Evolutionary conservation across 2,888 invertebrate genomes (phyloP).

Genomic region (Galeruca laticollis): DNA sequence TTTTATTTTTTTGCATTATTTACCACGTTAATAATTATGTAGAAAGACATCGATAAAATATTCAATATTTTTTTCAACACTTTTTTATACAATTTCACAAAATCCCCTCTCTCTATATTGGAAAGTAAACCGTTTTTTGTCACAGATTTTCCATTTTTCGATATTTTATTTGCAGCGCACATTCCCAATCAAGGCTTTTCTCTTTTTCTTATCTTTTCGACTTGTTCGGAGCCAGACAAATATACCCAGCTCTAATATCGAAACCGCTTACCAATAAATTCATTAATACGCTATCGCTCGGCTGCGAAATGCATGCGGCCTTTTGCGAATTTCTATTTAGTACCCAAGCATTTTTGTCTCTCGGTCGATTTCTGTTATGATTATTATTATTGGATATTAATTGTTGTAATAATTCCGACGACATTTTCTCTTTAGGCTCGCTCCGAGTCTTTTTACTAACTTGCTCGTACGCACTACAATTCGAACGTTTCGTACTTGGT

Average conservation of each 20-base stretch:
- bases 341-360: slow-evolving; percentile 63
- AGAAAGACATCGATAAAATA: not conserved
- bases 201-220: slow-evolving; percentile 57
- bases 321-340: slow-evolving; percentile 62
- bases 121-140: not conserved
- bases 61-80: not conserved
- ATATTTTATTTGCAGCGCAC: slow-evolving; percentile 2
- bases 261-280: slow-evolving; percentile 96
- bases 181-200: slow-evolving; percentile 24
- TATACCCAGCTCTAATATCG: slow-evolving; percentile 93
- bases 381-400: slow-evolving; percentile 69
- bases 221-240: slow-evolving; percentile 78
- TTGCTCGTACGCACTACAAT: slow-evolving; percentile 57
- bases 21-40: not conserved
- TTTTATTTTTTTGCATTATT: not conserved
- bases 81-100: not conserved
- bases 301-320: slow-evolving; percentile 67
- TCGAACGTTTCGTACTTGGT: slow-evolving; percentile 51
- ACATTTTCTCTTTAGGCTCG: slow-evolving; percentile 64
- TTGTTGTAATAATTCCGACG: slow-evolving; percentile 72
- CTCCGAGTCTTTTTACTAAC: slow-evolving; percentile 58
- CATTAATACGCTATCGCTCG: slow-evolving; percentile 87
- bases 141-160: not conserved
- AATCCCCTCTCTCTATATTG: not conserved
- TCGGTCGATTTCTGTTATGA: slow-evolving; percentile 57